phyloP scores from a whole-genome alignment of 2,797 vertebrate species.

The Austrolebias charrua region DNA sequence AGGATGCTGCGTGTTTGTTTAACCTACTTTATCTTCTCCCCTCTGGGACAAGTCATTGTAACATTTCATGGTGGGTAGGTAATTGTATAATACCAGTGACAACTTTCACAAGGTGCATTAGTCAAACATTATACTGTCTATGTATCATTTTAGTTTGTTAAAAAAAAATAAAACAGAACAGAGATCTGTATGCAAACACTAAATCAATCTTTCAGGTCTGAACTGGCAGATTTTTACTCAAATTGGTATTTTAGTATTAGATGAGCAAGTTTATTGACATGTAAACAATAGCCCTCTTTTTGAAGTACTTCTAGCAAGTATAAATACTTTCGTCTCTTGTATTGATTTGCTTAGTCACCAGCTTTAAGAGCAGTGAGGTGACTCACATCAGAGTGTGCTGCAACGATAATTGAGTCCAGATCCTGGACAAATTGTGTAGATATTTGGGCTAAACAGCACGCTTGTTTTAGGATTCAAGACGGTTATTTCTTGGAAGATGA shows the following conservation, averaged over 20 bases:
- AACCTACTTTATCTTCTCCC: constrained; percentile 12
- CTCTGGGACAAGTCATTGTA: not conserved
- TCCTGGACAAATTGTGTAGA: constrained; percentile 42
- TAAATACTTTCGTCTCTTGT: constrained; percentile 20
- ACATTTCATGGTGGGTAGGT: constrained; percentile 13
- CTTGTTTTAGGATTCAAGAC: constrained; percentile 25
- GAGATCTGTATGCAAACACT: not conserved
- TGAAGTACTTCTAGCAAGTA: constrained; percentile 3
- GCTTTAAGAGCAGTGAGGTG: constrained; percentile 39
- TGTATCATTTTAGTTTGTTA: not conserved
- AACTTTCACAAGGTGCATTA: constrained; percentile 4
- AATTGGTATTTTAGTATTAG: not conserved
- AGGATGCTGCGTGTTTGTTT: constrained; percentile 28
- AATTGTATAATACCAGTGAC: constrained; percentile 4
- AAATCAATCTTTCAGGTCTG: not conserved
- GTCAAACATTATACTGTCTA: constrained; percentile 20
- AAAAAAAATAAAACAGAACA: constrained; percentile 1
- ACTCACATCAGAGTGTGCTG: constrained; percentile 45
- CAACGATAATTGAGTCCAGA: constrained; percentile 46
- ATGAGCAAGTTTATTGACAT: constrained; percentile 4
- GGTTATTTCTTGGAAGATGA: constrained; percentile 26
- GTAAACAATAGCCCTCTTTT: constrained; percentile 4
- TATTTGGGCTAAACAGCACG: constrained; percentile 23
- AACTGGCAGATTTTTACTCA: not conserved
- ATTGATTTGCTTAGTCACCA: constrained; percentile 37